Evolutionary conservation across 2,888 invertebrate genomes (phyloP).

Genomic region (Chaetogeoica ovagalla): DNA sequence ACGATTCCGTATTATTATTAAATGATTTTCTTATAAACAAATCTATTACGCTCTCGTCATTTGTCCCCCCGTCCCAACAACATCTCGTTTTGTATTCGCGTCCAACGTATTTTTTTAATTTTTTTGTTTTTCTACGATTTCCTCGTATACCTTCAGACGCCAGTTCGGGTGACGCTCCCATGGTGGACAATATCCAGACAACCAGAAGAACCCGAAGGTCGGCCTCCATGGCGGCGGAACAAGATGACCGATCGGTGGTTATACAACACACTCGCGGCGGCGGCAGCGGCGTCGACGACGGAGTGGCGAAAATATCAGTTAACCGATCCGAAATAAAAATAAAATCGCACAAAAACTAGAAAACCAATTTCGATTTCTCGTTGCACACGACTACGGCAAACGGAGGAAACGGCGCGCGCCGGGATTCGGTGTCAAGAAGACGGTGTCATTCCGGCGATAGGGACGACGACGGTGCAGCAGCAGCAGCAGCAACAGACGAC

Average conservation of each 20-base stretch:
- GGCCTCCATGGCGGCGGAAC: conserved; percentile 30
- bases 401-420: neutral
- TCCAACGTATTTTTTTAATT: too few relatives aligned
- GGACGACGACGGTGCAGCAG: neutral
- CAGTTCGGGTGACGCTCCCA: conserved; percentile 49
- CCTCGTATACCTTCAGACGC: conserved; percentile 40
- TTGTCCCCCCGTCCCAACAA: too few relatives aligned
- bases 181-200: conserved; percentile 51
- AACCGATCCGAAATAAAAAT: neutral
- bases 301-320: neutral
- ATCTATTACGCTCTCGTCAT: too few relatives aligned
- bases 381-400: neutral
- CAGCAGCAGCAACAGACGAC: neutral
- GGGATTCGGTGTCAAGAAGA: neutral
- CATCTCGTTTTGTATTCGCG: too few relatives aligned
- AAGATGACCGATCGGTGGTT: too few relatives aligned
- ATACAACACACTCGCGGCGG: too few relatives aligned
- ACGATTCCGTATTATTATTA: too few relatives aligned
- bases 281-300: too few relatives aligned
- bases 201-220: conserved; percentile 41
- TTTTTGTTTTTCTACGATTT: neutral
- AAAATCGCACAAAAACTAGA: too few relatives aligned
- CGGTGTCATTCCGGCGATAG: conserved; percentile 23
- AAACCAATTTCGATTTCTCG: neutral
- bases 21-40: too few relatives aligned